phyloP scores from a whole-genome alignment of 37 sponge, comb jelly and placozoan species.

The Chondrilla cf. caribensis region DNA sequence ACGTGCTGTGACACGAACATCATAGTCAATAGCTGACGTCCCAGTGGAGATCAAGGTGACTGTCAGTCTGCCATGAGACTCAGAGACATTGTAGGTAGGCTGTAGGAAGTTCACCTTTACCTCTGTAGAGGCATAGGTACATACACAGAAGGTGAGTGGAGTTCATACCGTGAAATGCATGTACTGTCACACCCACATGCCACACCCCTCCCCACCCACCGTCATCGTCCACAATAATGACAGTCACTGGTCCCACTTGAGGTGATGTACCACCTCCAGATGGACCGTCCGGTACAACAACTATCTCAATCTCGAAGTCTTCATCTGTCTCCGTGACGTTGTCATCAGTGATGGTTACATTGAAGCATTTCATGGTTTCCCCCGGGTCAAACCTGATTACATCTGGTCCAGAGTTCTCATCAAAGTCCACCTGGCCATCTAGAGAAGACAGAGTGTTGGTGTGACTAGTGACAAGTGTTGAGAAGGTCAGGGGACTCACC shows the following conservation, averaged over 20 bases:
- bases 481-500: conserved; percentile 16
- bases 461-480: not conserved
- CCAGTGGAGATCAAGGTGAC: conserved; percentile 13
- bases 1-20: not conserved
- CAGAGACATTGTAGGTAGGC: conserved; percentile 9
- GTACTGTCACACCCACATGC: no score
- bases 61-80: not conserved
- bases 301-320: not conserved
- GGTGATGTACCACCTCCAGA: not conserved
- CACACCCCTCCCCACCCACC: conserved; percentile 16
- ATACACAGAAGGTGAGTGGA: not conserved
- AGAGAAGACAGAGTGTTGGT: not conserved
- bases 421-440: no score
- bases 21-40: not conserved
- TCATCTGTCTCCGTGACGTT: conserved; percentile 12
- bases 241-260: not conserved
- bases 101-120: conserved; percentile 2
- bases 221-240: conserved; percentile 42
- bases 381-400: no score
- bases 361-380: not conserved
- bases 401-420: no score
- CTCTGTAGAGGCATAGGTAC: not conserved
- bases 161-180: not conserved
- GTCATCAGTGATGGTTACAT: conserved; percentile 30
- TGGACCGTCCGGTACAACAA: not conserved